Base-by-base conservation (phyloP, 1,140 invertebrate species). In the Pseudachorutes palmiensis region DNA sequence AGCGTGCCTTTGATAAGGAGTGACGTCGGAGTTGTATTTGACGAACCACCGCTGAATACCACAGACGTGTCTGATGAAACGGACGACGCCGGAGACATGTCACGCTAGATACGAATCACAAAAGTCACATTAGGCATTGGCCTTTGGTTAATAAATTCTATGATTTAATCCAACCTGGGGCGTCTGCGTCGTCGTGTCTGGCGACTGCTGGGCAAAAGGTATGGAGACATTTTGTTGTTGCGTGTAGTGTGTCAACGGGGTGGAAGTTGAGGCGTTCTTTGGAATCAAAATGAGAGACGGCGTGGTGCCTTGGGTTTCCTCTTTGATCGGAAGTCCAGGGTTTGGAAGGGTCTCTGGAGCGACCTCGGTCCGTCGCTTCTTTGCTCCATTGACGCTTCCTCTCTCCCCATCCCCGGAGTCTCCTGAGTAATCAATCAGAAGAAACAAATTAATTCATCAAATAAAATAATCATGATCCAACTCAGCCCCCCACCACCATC, bases 121-220 rank as follows among this genome's bases (percentile, higher is more conserved):
- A 14, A 36, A 65, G 2, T 58, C 29, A 14, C 41, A 62, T 41
- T 41, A 41, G 19, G 36, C 36, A 19, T 45, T 45, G 9, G 9
- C 19, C 19, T 45, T 45, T 45, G 9, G 19, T 45, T 45, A 45
- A 45, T 12, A 45, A 45, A 45, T 55, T 55, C 24, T 55, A 22
- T 16, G 24, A 64, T 62, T 55, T 32, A 45, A 61, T 57, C 32
- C 41, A 64, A 73, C 72, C 70, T 74, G 72, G 22, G 72, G 70
- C 29, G 72, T 73, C 68, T 74, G 72, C 33, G 72, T 74, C 14
- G 72, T 74, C 28, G 72, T 74, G 58, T 74, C 72, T 14, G 72
- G 72, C 22, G 63, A 66, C 55, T 74, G 72, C 61, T 74, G 72
- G 32, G 70, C 69, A 58, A 70, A 74, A 28, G 72, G 72, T 41